Conservation (phyloP, 2,113 vertebrate species). For the Chionodraco myersi region DNA sequence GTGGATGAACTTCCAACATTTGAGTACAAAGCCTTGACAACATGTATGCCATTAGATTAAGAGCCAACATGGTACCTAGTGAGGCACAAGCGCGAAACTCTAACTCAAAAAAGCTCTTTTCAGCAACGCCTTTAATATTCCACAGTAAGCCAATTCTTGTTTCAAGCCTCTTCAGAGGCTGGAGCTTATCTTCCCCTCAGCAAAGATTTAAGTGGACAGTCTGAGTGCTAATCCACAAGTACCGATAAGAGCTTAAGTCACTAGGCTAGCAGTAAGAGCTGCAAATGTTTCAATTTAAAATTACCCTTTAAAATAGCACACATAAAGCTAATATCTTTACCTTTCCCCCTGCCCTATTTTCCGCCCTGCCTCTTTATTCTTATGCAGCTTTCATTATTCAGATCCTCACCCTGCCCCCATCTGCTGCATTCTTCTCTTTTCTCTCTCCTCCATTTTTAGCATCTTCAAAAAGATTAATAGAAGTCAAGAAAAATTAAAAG, state of each 20-base stretch:
- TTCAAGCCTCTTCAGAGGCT: constrained; percentile 23
- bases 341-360: not conserved
- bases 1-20: no score
- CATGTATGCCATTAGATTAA: no score
- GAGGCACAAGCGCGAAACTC: not conserved
- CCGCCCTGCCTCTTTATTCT: not conserved
- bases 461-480: not conserved
- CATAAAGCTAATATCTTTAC: not conserved
- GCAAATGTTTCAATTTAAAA: constrained; percentile 25
- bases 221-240: constrained; percentile 42
- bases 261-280: constrained; percentile 4
- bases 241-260: constrained; percentile 30
- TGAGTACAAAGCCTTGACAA: no score
- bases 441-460: not conserved
- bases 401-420: not conserved
- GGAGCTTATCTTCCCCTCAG: constrained; percentile 43
- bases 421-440: not conserved
- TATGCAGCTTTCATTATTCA: not conserved
- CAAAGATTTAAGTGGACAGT: constrained; percentile 48
- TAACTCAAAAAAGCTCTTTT: not conserved
- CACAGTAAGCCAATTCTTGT: constrained; percentile 4
- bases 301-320: not conserved
- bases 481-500: not conserved
- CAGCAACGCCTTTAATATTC: constrained; percentile 19
- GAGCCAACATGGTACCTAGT: no score